Base-by-base conservation (phyloP, 2,888 invertebrate species). In the Orchestes rusci region DNA sequence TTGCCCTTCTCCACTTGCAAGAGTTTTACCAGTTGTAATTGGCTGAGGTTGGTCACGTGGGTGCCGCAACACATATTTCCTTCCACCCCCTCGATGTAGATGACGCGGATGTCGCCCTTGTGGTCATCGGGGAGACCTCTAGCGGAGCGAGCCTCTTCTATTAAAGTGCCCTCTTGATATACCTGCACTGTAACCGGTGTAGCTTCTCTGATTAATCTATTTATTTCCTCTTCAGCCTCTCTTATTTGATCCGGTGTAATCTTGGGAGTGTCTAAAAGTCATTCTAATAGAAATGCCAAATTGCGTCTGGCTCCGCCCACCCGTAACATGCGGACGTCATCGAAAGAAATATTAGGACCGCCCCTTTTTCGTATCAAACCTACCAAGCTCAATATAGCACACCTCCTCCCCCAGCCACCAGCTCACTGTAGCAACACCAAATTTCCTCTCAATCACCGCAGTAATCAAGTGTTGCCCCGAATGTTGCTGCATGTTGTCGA, bases 401-500 rank as follows among this genome's bases (percentile, higher is more conserved):
- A 79, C 76, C 1, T 81, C 82, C 33, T 78, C 76, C 0, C 89
- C 90, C 0, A 89, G 71, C 80, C 84, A 87, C 89, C 89, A 89
- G 2, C 88, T 84, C 0, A 82, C 80, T 3, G 90, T 91, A 1
- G 73, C 67, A 45, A 77, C 75, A 8, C 76, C 75, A 66, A 76
- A 80, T 57, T 82, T 76, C 16, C 72, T 71, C 55, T 87, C 84
- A 23, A 87, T 74, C 35, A 90, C 67, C 1, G 89, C 88, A 8
- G 88, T 83, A 16, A 92, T 74, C 18, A 92, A 72, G 67, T 92
- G 91, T 62, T 91, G 91, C 0, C 86, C 86, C 59, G 90, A 86
- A 71, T 92, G 91, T 60, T 91, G 91, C 61, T 91, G 91, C 91
- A 91, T 92, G 60, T 91, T 87, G 63, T 91, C 90, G 62, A 86